phyloP scores from a whole-genome alignment of 2,888 invertebrate genomes.

The Melinopterus prodromus region DNA sequence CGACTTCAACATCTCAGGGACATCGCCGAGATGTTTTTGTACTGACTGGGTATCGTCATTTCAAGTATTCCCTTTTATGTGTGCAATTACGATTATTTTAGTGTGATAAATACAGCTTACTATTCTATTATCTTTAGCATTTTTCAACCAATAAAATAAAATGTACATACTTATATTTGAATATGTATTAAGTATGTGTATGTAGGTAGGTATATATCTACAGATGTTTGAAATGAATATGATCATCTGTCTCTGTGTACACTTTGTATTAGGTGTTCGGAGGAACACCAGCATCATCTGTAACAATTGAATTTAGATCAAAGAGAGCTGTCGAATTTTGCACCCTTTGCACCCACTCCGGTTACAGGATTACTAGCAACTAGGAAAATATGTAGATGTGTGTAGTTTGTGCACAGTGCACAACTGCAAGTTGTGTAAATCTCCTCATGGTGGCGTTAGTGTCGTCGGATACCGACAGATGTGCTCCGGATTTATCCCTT shows the following conservation, averaged over 20 bases:
- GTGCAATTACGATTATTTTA: no score
- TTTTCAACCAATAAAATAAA: no score
- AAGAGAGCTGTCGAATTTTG: neutral
- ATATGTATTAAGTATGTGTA: neutral
- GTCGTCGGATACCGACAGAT: slow-evolving; percentile 50
- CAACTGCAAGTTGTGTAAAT: neutral
- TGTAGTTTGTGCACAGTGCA: neutral
- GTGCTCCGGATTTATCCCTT: slow-evolving; percentile 56
- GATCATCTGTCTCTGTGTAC: neutral
- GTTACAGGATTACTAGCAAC: neutral
- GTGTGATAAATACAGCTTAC: no score
- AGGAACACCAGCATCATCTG: neutral
- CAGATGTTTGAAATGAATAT: neutral
- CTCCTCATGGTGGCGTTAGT: neutral
- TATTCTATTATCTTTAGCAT: no score
- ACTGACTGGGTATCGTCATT: no score
- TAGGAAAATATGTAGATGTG: neutral
- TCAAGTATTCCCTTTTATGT: no score
- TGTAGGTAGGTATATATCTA: neutral
- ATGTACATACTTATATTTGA: no score
- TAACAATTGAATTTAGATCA: slow-evolving; percentile 4
- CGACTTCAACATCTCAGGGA: no score
- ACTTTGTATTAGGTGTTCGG: neutral
- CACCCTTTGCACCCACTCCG: neutral
- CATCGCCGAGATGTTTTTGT: no score